Conservation (phyloP, 2,888 invertebrate genomes). For the Kryphioiulus occultus region DNA sequence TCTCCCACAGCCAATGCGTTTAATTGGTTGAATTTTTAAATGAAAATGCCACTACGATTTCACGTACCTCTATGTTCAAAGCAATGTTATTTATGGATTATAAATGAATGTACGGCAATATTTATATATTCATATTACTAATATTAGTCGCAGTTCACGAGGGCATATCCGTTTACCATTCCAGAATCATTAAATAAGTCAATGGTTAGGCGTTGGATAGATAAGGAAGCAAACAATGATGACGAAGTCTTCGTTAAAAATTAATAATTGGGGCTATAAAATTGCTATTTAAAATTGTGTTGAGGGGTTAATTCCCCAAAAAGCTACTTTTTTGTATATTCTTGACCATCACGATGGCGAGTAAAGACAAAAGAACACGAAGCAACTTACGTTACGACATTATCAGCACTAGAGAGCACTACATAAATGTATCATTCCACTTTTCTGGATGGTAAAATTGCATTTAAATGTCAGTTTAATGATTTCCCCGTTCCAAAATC, state of each 20-base stretch:
- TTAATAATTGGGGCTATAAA: neutral
- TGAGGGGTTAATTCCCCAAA: neutral
- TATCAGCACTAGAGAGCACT: neutral
- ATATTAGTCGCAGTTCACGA: neutral
- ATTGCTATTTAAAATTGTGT: conserved; percentile 10
- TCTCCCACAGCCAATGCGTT: conserved; percentile 38
- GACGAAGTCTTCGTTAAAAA: neutral
- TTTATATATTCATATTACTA: neutral
- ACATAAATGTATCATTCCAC: neutral
- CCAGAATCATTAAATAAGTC: conserved; percentile 4
- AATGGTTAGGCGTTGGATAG: neutral
- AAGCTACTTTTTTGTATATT: neutral
- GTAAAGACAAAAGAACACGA: neutral
- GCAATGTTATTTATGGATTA: conserved; percentile 14
- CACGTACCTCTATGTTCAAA: neutral
- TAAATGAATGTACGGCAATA: conserved; percentile 16
- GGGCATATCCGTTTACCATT: neutral
- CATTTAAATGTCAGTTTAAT: conserved; percentile 28
- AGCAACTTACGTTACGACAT: neutral
- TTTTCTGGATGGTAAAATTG: conserved; percentile 38
- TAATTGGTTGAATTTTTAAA: conserved; percentile 37
- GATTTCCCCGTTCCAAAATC: neutral
- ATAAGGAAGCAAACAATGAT: neutral
- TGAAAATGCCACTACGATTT: conserved; percentile 32
- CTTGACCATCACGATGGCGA: neutral